These are phyloP conservation scores for Holacanthus passer DNA, from an alignment of 2,113 vertebrate species.

Conservation along the genomic window DNA sequence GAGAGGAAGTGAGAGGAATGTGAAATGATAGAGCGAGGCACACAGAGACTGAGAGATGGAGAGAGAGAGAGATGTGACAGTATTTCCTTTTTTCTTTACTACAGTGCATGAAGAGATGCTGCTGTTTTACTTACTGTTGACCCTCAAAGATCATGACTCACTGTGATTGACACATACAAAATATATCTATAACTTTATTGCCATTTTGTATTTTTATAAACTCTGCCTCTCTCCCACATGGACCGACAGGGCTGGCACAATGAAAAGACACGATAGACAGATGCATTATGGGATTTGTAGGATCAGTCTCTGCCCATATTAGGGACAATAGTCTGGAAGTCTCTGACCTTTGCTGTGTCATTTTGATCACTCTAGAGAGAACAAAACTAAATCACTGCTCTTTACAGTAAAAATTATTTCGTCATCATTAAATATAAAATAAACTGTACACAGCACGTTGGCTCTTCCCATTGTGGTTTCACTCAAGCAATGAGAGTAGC, in stretches of 20 bases:
- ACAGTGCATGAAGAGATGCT: background rate
- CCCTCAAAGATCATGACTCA: background rate
- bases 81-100: background rate
- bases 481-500: background rate
- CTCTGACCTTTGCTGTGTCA: background rate
- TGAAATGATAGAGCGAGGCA: background rate
- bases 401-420: background rate
- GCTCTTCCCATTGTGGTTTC: background rate
- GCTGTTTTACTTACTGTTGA: background rate
- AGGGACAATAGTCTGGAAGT: background rate
- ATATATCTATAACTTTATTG: background rate
- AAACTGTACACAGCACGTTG: background rate
- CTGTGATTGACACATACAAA: background rate
- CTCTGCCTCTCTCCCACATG: background rate
- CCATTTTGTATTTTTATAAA: background rate
- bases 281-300: conserved; percentile 6
- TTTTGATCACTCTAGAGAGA: too few species aligned
- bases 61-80: background rate
- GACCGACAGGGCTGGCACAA: background rate
- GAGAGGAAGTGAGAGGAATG: conserved; percentile 50
- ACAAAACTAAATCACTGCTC: background rate
- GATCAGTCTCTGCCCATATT: background rate
- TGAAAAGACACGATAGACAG: background rate
- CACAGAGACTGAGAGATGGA: background rate
- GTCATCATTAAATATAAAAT: too few species aligned